A percentile compares a stretch with the other conserved stretches of the same genome.
These are phyloP conservation scores for Anagyrus pseudococci DNA, from an alignment of 2,888 invertebrate species.

Conservation along the genomic window DNA sequence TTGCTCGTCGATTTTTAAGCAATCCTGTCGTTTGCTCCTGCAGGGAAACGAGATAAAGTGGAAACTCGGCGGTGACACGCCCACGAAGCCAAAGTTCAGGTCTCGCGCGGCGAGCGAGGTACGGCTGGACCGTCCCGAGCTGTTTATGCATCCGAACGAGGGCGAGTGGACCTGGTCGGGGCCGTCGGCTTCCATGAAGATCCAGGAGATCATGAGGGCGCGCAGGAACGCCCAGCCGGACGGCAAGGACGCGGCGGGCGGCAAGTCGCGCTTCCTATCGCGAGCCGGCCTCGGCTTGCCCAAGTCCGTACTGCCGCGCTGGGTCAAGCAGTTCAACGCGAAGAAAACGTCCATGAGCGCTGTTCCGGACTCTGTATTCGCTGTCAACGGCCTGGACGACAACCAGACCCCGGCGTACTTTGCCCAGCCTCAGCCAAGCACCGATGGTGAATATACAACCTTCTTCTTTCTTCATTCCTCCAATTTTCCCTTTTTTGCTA, in stretches of 20 bases:
- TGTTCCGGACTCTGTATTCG: no score
- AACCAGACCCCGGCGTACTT: no score
- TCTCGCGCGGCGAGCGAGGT: constrained; percentile 71
- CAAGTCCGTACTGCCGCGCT: constrained; percentile 51
- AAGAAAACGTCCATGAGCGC: constrained; percentile 24
- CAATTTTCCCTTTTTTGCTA: not conserved
- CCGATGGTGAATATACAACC: no score
- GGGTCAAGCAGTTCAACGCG: constrained; percentile 45
- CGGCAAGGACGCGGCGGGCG: constrained; percentile 7
- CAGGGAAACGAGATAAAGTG: constrained; percentile 61
- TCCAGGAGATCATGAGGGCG: constrained; percentile 63
- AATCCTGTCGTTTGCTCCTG: not conserved
- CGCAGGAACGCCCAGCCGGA: constrained; percentile 37
- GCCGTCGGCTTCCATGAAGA: constrained; percentile 68
- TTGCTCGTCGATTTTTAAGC: no score
- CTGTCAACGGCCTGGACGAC: no score
- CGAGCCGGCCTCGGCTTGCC: constrained; percentile 44
- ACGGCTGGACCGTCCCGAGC: constrained; percentile 56
- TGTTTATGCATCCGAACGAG: constrained; percentile 57
- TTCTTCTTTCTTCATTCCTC: not conserved
- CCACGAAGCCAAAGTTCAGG: constrained; percentile 63
- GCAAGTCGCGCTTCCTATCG: constrained; percentile 51
- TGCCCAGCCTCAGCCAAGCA: no score
- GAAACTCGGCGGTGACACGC: constrained; percentile 60
- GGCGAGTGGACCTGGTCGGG: constrained; percentile 75